A percentile compares a stretch with the other conserved stretches of the same genome.
phyloP scores from a whole-genome alignment of 2,113 vertebrate species.

The Myotis brandtii region DNA sequence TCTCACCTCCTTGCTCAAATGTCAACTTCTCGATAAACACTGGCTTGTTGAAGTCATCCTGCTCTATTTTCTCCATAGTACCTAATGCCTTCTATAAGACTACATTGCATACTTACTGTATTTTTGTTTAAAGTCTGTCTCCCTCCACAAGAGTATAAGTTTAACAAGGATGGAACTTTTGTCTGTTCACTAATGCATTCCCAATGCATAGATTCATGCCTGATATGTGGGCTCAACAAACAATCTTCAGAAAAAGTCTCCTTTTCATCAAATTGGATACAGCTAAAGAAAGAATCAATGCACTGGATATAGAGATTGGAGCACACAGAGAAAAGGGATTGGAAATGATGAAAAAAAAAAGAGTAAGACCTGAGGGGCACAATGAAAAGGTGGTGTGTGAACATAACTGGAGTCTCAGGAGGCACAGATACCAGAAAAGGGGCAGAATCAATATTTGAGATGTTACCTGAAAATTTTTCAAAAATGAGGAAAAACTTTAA shows the following conservation, averaged over 20 bases:
- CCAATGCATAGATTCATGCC: background rate
- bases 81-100: constrained; percentile 18
- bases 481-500: background rate
- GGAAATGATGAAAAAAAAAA: background rate
- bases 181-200: background rate
- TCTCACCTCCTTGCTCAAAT: background rate
- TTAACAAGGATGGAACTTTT: background rate
- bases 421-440: background rate
- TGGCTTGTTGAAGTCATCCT: background rate
- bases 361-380: background rate
- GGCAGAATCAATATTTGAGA: background rate
- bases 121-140: background rate
- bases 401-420: background rate
- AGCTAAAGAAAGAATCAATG: background rate
- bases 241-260: background rate
- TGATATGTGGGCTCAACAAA: background rate
- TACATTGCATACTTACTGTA: background rate
- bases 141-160: background rate
- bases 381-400: background rate
- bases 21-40: background rate
- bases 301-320: background rate
- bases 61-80: background rate
- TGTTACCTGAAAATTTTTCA: background rate
- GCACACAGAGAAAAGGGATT: background rate
- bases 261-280: background rate